Evolutionary conservation across 37 sponge, comb jelly and placozoan genomes (phyloP), one percentile per base, ranked within the genome.

Genomic region (Aplysina aerophoba): DNA sequence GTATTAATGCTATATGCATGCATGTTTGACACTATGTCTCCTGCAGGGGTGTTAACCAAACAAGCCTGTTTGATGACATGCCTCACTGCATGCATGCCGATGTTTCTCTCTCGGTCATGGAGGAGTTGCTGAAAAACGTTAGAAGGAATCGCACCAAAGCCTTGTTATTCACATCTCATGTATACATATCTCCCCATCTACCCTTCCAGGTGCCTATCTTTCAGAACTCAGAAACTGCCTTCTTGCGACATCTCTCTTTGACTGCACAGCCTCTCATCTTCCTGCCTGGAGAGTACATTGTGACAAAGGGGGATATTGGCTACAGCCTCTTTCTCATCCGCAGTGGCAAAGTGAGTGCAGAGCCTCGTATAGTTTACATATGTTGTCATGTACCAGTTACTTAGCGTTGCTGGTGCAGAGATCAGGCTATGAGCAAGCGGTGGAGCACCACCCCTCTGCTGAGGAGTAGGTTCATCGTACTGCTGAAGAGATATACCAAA

Each of bases 251-350:
- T 28, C 73, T 94, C 39, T 89, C 95, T 56, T 85, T 94, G 67
- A 87, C 89, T 39, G 84, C 89, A 37, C 79, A 89, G 41, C 95
- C 95, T n/a, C 73, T 84, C 8, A 71, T 88, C 67, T 94, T 89
- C 68, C 88, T 89, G 20, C 88, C 75, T 22, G 77, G 80, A n/a
- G 95, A 94, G 44, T 94, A 91, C 40, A 64, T 94, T 39, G 87
- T 94, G 4, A 83, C 65, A 34, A 89, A 91, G 59, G 95, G 95
- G 86, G 95, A 94, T 85, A 72, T 87, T 44, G 95, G 92, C 25
- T 62, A 64, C 37, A 87, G 87, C 21, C 62, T 92, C 72, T 92
- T 66, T 80, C 78, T 92, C 66, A 81, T 92, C 55, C 82, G 77
- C 58, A 83, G 85, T 85, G 92, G 92, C 55, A 75, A 35, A 21